Evolutionary conservation across 1,140 invertebrate species (phyloP).

Genomic region (Propsilocerus akamusi): DNA sequence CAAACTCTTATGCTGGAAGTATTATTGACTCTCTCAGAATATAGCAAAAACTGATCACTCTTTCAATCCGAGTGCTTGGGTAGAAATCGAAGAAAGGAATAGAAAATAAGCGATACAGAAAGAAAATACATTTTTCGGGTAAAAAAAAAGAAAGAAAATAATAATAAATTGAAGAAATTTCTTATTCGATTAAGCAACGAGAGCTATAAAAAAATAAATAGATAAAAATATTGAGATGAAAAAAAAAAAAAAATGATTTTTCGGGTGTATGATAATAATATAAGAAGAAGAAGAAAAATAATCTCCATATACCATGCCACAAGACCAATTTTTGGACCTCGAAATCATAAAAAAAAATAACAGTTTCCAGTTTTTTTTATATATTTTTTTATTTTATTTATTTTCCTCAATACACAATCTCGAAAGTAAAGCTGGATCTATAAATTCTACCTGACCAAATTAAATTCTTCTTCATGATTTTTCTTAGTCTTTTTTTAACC

Average conservation of each 20-base stretch:
- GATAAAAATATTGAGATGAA: slow-evolving; percentile 4
- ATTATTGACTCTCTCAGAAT: too few species aligned
- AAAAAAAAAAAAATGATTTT: too few species aligned
- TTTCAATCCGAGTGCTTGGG: too few species aligned
- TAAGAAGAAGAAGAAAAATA: too few species aligned
- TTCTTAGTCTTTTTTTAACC: too few species aligned
- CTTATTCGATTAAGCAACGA: too few species aligned
- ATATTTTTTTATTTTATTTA: background rate
- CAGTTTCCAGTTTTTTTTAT: background rate
- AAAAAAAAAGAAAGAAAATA: background rate
- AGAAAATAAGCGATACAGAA: background rate
- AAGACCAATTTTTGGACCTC: too few species aligned
- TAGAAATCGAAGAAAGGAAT: background rate
- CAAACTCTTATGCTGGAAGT: too few species aligned
- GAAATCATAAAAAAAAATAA: background rate
- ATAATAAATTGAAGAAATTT: background rate
- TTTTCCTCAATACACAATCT: background rate
- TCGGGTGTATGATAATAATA: slow-evolving; percentile 3
- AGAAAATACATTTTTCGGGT: background rate
- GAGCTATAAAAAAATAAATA: background rate
- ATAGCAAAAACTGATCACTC: too few species aligned
- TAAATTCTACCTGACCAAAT: slow-evolving; percentile 2
- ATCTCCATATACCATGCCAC: too few species aligned
- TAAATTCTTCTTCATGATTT: background rate
- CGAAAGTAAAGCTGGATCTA: background rate